Evolutionary conservation across 1,140 invertebrate species (phyloP).

Genomic region (Aphelinus certus): DNA sequence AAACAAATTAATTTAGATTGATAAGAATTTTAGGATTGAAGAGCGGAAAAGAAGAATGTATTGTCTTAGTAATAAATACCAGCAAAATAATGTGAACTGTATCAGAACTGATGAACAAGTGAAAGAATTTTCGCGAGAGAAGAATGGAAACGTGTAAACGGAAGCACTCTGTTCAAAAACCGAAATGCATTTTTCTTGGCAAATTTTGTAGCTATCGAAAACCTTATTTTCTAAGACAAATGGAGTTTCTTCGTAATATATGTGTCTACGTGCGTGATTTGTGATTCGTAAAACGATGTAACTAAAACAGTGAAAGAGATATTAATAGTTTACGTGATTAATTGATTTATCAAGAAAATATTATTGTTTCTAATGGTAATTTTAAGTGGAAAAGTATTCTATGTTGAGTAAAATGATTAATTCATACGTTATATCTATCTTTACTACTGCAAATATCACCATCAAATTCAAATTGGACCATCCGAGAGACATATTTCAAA

Average conservation of each 20-base stretch:
- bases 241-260: slow-evolving; percentile 21
- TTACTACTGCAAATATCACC: not conserved
- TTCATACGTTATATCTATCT: slow-evolving; percentile 16
- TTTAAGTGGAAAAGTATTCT: too few species aligned
- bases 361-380: not conserved
- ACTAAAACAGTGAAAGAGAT: slow-evolving; percentile 33
- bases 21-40: not conserved
- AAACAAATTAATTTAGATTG: not conserved
- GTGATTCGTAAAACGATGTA: slow-evolving; percentile 38
- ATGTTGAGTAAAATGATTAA: slow-evolving; percentile 5
- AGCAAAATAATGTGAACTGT: slow-evolving; percentile 20
- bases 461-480: slow-evolving; percentile 14
- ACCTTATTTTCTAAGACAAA: slow-evolving; percentile 24
- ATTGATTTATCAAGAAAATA: slow-evolving; percentile 16
- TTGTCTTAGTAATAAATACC: slow-evolving; percentile 23
- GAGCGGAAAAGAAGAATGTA: slow-evolving; percentile 4
- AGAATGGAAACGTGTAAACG: not conserved
- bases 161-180: not conserved
- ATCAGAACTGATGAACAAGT: slow-evolving; percentile 16
- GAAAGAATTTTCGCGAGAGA: slow-evolving; percentile 13
- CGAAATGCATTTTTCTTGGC: not conserved
- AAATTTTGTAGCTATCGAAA: slow-evolving; percentile 5
- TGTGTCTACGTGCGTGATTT: slow-evolving; percentile 39
- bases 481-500: not conserved
- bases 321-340: slow-evolving; percentile 22